Percentiles rank a stretch among this genome's conserved stretches.
These are phyloP conservation scores for Anagrus nilaparvatae DNA, from an alignment of 1,140 invertebrate genomes.

Conservation along the genomic window DNA sequence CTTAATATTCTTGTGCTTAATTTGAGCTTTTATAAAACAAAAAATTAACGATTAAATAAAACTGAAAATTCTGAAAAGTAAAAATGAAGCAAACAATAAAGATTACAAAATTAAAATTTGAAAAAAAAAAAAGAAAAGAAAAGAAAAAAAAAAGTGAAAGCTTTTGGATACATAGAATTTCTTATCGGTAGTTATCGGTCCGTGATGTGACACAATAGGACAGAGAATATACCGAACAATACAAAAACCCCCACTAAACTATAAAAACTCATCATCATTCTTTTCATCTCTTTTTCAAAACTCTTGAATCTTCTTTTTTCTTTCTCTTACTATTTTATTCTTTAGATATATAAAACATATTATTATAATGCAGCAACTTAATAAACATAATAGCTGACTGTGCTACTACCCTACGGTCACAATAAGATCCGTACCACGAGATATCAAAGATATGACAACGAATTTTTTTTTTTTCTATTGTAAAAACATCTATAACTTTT, in stretches of 20 bases:
- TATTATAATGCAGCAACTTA: slow-evolving; percentile 41
- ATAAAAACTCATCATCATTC: no score
- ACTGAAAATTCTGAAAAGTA: no score
- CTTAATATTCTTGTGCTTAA: no score
- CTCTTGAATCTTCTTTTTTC: neutral
- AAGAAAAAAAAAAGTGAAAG: slow-evolving; percentile 24
- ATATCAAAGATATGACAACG: slow-evolving; percentile 36
- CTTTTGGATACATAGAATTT: no score
- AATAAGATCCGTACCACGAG: slow-evolving; percentile 35
- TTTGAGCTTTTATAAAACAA: no score
- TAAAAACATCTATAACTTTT: no score
- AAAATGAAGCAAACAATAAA: no score
- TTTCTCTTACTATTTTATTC: slow-evolving; percentile 5
- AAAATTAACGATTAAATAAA: no score
- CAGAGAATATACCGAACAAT: slow-evolving; percentile 43
- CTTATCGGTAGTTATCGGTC: slow-evolving; percentile 45
- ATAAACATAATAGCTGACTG: slow-evolving; percentile 44
- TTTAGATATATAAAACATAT: no score
- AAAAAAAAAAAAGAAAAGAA: slow-evolving; percentile 1
- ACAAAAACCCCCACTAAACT: no score
- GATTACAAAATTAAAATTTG: no score
- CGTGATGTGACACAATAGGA: slow-evolving; percentile 44
- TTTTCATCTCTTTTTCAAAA: slow-evolving; percentile 28
- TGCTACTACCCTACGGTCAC: slow-evolving; percentile 31
- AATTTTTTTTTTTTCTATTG: no score